A percentile compares a stretch with the other conserved stretches of the same genome.
These are phyloP conservation scores for Tragopan temminckii DNA, from an alignment of 2,797 vertebrate species.

Conservation along the genomic window DNA sequence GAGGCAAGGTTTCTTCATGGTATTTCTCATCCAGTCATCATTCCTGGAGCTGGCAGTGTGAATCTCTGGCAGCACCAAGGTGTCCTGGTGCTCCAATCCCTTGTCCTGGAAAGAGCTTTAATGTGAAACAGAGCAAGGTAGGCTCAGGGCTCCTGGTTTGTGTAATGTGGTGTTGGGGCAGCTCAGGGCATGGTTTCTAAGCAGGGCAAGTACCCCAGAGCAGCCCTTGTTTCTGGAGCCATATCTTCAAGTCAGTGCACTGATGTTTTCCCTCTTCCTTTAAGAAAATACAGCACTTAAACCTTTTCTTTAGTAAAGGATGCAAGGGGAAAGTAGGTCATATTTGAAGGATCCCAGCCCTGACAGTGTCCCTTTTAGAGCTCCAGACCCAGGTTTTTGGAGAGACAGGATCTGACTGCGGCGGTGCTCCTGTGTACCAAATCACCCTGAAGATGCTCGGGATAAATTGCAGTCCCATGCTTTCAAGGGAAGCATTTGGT, in stretches of 20 bases:
- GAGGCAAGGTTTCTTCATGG: background rate
- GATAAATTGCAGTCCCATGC: background rate
- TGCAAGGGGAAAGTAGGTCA: conserved; percentile 63
- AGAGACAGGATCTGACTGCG: conserved; percentile 28
- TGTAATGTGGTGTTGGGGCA: background rate
- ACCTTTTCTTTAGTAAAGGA: conserved; percentile 43
- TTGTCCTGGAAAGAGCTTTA: background rate
- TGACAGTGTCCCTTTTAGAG: conserved; percentile 58
- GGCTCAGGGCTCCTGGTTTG: background rate
- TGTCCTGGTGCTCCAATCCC: background rate
- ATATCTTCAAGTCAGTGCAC: background rate
- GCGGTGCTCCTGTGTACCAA: background rate
- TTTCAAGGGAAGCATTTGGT: background rate
- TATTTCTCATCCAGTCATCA: background rate
- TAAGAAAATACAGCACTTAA: background rate
- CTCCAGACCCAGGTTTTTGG: conserved; percentile 37
- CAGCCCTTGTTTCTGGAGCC: background rate
- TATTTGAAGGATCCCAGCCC: conserved; percentile 58
- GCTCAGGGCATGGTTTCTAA: background rate
- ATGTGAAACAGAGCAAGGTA: background rate
- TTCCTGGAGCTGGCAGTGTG: background rate
- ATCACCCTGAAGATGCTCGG: background rate
- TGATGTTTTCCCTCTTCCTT: background rate
- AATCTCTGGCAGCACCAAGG: background rate
- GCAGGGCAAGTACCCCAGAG: background rate